Evolutionary conservation across 1,140 invertebrate species (phyloP).

Genomic region (Heterodera carotae): DNA sequence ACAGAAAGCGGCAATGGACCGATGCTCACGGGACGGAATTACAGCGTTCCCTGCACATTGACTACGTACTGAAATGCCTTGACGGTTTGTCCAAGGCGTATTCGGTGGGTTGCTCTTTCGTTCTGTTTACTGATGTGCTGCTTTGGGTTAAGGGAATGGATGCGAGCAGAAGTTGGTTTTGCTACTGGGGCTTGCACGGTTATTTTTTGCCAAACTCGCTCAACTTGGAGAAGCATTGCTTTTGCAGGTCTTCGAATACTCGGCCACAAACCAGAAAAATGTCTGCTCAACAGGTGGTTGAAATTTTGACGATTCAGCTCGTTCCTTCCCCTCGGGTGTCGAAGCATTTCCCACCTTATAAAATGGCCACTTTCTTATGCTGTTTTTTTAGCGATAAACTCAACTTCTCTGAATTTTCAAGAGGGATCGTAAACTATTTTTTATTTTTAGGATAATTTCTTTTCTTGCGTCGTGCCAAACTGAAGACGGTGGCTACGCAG

Average conservation of each 20-base stretch:
- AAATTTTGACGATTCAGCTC: too few relatives aligned
- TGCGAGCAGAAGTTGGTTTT: conserved; percentile 50
- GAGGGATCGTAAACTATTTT: conserved; percentile 5
- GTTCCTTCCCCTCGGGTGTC: too few relatives aligned
- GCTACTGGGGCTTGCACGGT: conserved; percentile 48
- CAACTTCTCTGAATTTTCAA: neutral
- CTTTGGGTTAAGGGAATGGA: conserved; percentile 37
- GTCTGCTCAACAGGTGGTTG: conserved; percentile 34
- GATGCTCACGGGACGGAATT: neutral
- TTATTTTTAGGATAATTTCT: conserved; percentile 44
- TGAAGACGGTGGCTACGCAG: conserved; percentile 47
- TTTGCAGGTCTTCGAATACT: conserved; percentile 31
- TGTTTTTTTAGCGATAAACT: too few relatives aligned
- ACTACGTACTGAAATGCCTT: conserved; percentile 22
- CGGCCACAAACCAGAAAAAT: conserved; percentile 16
- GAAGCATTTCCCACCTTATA: conserved; percentile 18
- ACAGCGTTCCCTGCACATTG: conserved; percentile 23
- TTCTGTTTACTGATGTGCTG: neutral
- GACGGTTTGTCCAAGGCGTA: conserved; percentile 6
- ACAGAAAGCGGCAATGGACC: neutral
- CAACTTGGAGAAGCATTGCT: neutral
- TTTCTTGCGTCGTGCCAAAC: conserved; percentile 50
- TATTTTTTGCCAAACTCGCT: neutral
- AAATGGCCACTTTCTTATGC: conserved; percentile 5
- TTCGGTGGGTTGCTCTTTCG: neutral